phyloP scores from a whole-genome alignment of 2,888 invertebrate genomes.

The Drosophila dives region DNA sequence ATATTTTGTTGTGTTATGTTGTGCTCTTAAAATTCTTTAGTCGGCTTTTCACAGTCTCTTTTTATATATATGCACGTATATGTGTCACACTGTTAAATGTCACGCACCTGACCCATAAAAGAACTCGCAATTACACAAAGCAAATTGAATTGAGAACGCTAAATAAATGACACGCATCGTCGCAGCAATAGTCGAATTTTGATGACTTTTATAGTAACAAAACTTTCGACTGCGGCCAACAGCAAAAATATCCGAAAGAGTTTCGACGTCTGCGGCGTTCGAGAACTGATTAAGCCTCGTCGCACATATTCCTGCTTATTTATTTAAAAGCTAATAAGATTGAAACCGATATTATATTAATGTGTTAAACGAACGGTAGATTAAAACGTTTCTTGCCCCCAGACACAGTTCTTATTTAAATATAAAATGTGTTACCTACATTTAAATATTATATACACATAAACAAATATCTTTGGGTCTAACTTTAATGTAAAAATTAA shows the following conservation, averaged over 20 bases:
- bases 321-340: slow-evolving; percentile 41
- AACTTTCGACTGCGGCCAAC: slow-evolving; percentile 40
- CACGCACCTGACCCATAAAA: slow-evolving; percentile 74
- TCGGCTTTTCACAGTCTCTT: slow-evolving; percentile 41
- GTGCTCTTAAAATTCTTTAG: slow-evolving; percentile 29
- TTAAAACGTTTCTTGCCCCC: slow-evolving; percentile 29
- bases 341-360: slow-evolving; percentile 9
- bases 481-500: slow-evolving; percentile 6
- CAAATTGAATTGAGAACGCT: slow-evolving; percentile 53
- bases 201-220: slow-evolving; percentile 29
- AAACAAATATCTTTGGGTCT: slow-evolving; percentile 11
- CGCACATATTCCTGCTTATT: slow-evolving; percentile 48
- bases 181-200: slow-evolving; percentile 47
- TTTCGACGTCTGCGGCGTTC: slow-evolving; percentile 29
- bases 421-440: background rate
- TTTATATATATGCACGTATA: slow-evolving; percentile 24
- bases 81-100: slow-evolving; percentile 39
- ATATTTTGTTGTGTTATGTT: slow-evolving; percentile 37
- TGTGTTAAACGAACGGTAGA: slow-evolving; percentile 10
- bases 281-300: slow-evolving; percentile 57
- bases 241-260: background rate
- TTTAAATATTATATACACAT: background rate
- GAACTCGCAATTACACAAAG: slow-evolving; percentile 62
- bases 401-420: slow-evolving; percentile 34
- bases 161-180: slow-evolving; percentile 64